Conservation (phyloP, 2,888 invertebrate species). For the Phyllotreta cruciferae region DNA sequence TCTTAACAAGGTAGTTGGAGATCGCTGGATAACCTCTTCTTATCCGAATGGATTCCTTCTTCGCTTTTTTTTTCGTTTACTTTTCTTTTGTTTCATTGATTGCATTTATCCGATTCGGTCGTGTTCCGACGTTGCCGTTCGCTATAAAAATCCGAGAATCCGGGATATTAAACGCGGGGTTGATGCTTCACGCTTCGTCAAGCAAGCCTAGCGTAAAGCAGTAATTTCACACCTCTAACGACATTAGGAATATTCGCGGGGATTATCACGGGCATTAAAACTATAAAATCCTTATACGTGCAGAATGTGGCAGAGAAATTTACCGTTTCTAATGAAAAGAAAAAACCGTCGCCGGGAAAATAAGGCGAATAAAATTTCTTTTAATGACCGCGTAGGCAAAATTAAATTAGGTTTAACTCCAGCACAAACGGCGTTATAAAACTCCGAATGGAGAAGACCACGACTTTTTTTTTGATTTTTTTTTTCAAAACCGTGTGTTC, state of each 20-base stretch:
- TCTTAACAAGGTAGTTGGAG: conserved; percentile 40
- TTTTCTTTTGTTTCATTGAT: conserved; percentile 3
- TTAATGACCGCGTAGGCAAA: conserved; percentile 6
- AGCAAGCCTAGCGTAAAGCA: too few species aligned
- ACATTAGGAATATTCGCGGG: too few species aligned
- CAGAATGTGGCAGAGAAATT: conserved; percentile 1
- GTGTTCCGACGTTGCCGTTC: not conserved
- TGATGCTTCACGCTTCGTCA: too few species aligned
- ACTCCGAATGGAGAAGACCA: too few species aligned
- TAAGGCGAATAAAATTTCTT: conserved; percentile 10
- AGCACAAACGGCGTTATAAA: too few species aligned
- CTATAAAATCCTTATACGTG: conserved; percentile 7
- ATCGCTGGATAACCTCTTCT: conserved; percentile 34
- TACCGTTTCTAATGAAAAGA: conserved; percentile 1
- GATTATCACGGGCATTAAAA: not conserved
- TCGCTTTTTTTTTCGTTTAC: conserved; percentile 9
- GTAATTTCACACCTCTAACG: too few species aligned
- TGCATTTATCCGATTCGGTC: not conserved
- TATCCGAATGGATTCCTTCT: conserved; percentile 37
- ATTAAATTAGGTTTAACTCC: conserved; percentile 12
- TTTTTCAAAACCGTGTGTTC: too few species aligned
- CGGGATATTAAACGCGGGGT: too few species aligned
- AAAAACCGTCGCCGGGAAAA: not conserved
- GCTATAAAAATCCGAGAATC: too few species aligned
- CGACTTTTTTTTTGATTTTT: too few species aligned